phyloP scores from a whole-genome alignment of 2,888 invertebrate species.

The Acrocyrtus sp. region DNA sequence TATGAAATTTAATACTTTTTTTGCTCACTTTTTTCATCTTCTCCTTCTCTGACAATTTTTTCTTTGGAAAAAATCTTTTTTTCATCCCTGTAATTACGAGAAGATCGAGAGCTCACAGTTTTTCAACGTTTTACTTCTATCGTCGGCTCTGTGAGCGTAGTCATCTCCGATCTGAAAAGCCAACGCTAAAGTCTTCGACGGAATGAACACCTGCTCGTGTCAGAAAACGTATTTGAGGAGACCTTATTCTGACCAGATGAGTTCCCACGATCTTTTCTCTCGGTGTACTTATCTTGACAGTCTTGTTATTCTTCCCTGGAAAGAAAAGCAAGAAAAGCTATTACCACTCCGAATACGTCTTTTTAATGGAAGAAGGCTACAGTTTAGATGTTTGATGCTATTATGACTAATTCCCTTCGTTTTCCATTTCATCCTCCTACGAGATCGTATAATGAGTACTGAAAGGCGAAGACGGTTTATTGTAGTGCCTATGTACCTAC shows the following conservation, averaged over 20 bases:
- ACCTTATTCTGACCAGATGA: slow-evolving; percentile 47
- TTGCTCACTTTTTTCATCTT: slow-evolving; percentile 12
- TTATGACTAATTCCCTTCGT: no score
- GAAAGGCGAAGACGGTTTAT: no score
- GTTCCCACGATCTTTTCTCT: slow-evolving; percentile 50
- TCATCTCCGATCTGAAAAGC: slow-evolving; percentile 33
- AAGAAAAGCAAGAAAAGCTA: no score
- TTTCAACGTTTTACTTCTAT: slow-evolving; percentile 14
- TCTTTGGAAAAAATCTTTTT: slow-evolving; percentile 46
- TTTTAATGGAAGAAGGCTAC: no score
- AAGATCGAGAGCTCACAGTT: slow-evolving; percentile 32
- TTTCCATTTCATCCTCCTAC: no score
- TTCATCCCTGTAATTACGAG: slow-evolving; percentile 7
- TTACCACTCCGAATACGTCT: no score
- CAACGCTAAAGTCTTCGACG: slow-evolving; percentile 40
- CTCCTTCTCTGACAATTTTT: slow-evolving; percentile 12
- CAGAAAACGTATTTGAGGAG: no score
- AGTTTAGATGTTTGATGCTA: no score
- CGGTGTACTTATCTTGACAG: no score
- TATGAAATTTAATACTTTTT: slow-evolving; percentile 43
- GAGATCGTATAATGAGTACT: no score
- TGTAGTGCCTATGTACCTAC: no score
- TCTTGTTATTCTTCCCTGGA: no score
- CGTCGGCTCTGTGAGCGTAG: slow-evolving; percentile 19
- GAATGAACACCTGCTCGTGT: slow-evolving; percentile 59